These are phyloP conservation scores for Acanthopagrus latus DNA, from an alignment of 2,797 vertebrate genomes.

Conservation along the genomic window DNA sequence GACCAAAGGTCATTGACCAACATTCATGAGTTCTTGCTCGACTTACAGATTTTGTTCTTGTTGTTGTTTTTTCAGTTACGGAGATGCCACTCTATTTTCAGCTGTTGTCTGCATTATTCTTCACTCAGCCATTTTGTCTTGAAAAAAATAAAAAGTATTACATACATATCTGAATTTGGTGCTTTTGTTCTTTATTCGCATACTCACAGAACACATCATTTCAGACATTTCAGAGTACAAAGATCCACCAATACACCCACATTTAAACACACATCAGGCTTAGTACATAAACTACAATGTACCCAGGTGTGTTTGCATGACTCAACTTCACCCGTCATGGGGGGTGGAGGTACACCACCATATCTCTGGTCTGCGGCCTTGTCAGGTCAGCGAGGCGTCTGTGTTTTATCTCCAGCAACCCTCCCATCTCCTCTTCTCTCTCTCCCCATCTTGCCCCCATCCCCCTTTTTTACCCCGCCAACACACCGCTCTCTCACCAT, in stretches of 20 bases:
- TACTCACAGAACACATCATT: background rate
- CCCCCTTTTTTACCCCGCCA: conserved; percentile 9
- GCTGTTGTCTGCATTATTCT: conserved; percentile 98
- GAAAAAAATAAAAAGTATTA: conserved; percentile 90
- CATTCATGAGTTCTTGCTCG: conserved; percentile 82
- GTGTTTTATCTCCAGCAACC: conserved; percentile 59
- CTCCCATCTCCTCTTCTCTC: conserved; percentile 27
- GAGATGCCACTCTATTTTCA: conserved; percentile 99
- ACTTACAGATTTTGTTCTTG: conserved; percentile 80
- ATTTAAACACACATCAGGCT: too few species aligned
- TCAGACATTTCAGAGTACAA: background rate
- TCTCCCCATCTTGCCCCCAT: background rate
- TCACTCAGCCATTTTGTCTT: conserved; percentile 99
- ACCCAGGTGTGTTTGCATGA: conserved; percentile 68
- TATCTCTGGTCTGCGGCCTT: conserved; percentile 61
- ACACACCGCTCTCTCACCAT: background rate
- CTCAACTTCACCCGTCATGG: conserved; percentile 46
- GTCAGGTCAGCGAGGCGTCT: conserved; percentile 67
- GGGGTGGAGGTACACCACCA: conserved; percentile 52
- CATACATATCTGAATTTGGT: conserved; percentile 86
- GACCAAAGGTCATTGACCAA: conserved; percentile 97
- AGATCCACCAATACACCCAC: background rate
- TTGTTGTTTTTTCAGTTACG: conserved; percentile 95
- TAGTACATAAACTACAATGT: background rate
- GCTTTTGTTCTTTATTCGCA: conserved; percentile 31